Base-by-base conservation (phyloP, 2,888 invertebrate species). In the Argyra leucocephala region DNA sequence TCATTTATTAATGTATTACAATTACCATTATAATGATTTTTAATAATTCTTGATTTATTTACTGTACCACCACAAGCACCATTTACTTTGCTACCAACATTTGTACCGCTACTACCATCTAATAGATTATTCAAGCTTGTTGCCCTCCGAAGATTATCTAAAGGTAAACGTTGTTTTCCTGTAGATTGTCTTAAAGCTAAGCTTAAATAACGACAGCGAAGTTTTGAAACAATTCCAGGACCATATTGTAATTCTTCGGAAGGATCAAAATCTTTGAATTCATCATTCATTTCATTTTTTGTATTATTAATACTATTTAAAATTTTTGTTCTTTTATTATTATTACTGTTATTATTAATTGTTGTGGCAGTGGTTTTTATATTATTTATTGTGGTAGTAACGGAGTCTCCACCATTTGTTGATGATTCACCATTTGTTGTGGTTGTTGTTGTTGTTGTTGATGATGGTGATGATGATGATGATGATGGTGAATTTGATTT, bases 221-320 rank as follows among this genome's bases (percentile, higher is more conserved):
- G 84, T 73, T 89, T 89, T 75, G 90, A 91, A 57, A 94, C 94
- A 75, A 94, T 93, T 66, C 94, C 93, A 64, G 94, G 94, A 1
- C 94, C 94, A 82, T 94, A 93, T 75, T 89, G 88, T 66, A 93
- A 82, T 76, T 93, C 93, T 79, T 92, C 92, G 71, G 84, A 84
- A 64, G 84, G 83, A 75, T 86, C 85, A 73, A 78, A 74, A 64
- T 74, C 72, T 31, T 61, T 61, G 24, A 26, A 57, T 57, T 62
- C 61, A 36, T 31, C 70, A 66, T 71, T 72, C n/a, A n/a, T n/a
- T 6, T 31, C 31, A 31, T 31, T 31, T 58, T 66, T 67, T 66
- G 70, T 62, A 37, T 37, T 65, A 63, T 65, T 65, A 57, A 59
- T 60, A 58, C 61, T 64, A 31, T 64, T 23, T 10, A 61, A 36